Percentiles rank a stretch among this genome's conserved stretches.
These are phyloP conservation scores for Nannobrachium achirus DNA, from an alignment of 2,113 vertebrate species.

Conservation along the genomic window DNA sequence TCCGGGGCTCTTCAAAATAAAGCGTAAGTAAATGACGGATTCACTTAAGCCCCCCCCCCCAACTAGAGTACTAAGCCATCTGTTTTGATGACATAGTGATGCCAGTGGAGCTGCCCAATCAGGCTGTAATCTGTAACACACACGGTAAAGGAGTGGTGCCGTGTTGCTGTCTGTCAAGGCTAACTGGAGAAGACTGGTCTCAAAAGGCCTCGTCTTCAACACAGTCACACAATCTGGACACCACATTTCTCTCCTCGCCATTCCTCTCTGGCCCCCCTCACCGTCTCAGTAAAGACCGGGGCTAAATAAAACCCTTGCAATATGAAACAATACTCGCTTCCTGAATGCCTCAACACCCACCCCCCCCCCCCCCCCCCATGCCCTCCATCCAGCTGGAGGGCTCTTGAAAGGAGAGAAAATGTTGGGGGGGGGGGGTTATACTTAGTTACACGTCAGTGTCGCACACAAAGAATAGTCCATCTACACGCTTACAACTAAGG, in stretches of 20 bases:
- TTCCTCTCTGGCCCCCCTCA: conserved; percentile 18
- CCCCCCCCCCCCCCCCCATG: conserved; percentile 5
- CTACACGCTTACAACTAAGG: no score
- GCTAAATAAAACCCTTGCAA: conserved; percentile 49
- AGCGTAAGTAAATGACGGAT: no score
- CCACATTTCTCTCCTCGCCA: conserved; percentile 49
- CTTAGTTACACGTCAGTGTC: no score
- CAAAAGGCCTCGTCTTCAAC: conserved; percentile 22
- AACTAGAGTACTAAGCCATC: conserved; percentile 10
- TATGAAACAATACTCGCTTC: conserved; percentile 54
- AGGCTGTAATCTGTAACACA: conserved; percentile 36
- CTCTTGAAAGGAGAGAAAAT: conserved; percentile 24
- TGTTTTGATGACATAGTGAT: conserved; percentile 11
- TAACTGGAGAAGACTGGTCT: conserved; percentile 21
- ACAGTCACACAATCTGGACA: conserved; percentile 57
- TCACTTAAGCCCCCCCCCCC: conserved; percentile 9
- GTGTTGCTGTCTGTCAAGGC: conserved; percentile 33
- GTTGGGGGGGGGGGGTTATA: conserved; percentile 9
- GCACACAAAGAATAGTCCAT: no score
- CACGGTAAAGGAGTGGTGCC: no score
- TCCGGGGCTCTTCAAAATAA: no score
- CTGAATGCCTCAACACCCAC: conserved; percentile 38
- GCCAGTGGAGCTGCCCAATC: conserved; percentile 21
- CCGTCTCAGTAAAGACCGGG: conserved; percentile 28
- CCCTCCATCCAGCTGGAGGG: conserved; percentile 43